These are phyloP conservation scores for Agapostemon virescens DNA, from an alignment of 2,888 invertebrate species.

Conservation along the genomic window DNA sequence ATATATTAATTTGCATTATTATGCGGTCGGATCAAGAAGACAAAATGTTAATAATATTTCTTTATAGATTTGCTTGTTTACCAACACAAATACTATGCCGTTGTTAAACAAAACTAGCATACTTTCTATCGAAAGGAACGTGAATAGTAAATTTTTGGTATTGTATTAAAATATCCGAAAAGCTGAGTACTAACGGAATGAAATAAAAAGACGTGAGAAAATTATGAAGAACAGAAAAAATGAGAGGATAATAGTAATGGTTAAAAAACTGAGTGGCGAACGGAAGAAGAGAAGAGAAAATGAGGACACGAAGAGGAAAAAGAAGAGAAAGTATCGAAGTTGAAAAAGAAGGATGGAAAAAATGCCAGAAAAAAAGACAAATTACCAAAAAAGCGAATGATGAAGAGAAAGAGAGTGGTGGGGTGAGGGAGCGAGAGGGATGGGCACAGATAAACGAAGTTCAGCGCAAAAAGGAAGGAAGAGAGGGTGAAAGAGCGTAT, in stretches of 20 bases:
- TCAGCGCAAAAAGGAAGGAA: not conserved
- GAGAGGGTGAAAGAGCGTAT: slow-evolving; percentile 22
- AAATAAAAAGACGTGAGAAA: not conserved
- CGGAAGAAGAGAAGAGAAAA: not conserved
- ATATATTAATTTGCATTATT: no score
- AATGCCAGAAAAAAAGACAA: not conserved
- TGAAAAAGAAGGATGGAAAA: not conserved
- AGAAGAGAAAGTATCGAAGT: not conserved
- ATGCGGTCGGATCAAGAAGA: no score
- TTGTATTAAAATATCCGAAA: no score
- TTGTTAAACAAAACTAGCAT: no score
- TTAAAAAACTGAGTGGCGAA: not conserved
- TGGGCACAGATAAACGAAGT: not conserved
- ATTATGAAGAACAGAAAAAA: not conserved
- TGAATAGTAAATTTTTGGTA: no score
- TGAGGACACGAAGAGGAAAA: not conserved
- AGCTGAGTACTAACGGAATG: no score
- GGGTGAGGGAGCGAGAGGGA: not conserved
- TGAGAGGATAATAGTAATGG: not conserved
- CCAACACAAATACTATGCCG: no score
- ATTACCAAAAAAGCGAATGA: not conserved
- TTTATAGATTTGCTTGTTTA: no score
- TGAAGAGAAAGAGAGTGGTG: not conserved
- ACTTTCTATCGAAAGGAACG: no score
- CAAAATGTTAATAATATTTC: no score